A percentile compares a stretch with the other conserved stretches of the same genome.
phyloP scores from a whole-genome alignment of 2,113 vertebrate species.

The Taxidea taxus region DNA sequence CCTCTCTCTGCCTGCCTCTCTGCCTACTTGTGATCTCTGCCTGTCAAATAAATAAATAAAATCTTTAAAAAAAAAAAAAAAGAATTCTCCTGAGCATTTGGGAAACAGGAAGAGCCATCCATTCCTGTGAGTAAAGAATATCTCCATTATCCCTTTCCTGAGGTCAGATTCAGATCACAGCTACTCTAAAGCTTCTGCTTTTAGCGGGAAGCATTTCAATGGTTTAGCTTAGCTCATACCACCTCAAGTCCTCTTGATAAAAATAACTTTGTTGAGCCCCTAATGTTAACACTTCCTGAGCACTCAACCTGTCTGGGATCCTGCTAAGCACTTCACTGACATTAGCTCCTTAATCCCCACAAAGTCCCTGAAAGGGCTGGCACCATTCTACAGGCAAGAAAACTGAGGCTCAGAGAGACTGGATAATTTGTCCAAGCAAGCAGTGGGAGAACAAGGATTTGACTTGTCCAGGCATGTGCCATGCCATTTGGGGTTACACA shows the following conservation, averaged over 20 bases:
- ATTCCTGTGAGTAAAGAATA: not conserved
- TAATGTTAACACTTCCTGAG: not conserved
- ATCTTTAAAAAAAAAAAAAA: too few relatives aligned
- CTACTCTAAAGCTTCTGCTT: not conserved
- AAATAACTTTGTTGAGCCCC: not conserved
- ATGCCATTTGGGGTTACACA: not conserved
- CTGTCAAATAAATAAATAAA: too few relatives aligned
- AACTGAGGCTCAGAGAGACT: not conserved
- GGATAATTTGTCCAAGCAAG: not conserved
- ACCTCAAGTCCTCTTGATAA: not conserved
- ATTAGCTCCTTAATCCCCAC: not conserved
- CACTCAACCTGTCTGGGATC: not conserved
- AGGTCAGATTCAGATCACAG: not conserved
- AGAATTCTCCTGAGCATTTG: not conserved
- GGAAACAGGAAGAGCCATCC: not conserved
- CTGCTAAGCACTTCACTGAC: not conserved
- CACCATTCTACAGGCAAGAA: not conserved
- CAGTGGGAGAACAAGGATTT: not conserved
- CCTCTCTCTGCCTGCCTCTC: too few relatives aligned
- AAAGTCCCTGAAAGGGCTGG: not conserved
- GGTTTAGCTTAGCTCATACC: not conserved
- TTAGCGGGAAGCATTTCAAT: not conserved
- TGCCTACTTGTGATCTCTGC: too few relatives aligned
- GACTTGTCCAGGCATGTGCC: not conserved
- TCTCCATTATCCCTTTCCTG: not conserved